These are phyloP conservation scores for Bombus confusus DNA, from an alignment of 1,140 invertebrate genomes.

Conservation along the genomic window DNA sequence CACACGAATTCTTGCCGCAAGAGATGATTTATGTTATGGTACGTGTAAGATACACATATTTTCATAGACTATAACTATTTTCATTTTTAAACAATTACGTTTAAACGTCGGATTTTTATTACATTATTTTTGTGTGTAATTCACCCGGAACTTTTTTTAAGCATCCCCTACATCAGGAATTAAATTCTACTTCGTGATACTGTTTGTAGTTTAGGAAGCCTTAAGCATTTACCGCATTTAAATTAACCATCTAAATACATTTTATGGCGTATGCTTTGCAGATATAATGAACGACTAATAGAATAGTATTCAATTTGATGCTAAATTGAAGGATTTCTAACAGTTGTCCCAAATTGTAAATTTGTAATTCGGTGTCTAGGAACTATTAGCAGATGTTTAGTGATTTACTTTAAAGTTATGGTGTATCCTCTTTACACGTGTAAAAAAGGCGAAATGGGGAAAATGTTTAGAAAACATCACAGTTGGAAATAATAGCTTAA, in stretches of 20 bases:
- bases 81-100: neutral
- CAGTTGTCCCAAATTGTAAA: too few relatives aligned
- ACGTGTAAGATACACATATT: conserved; percentile 10
- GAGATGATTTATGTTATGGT: conserved; percentile 14
- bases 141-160: neutral
- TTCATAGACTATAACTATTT: conserved; percentile 8
- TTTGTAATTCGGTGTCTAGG: too few relatives aligned
- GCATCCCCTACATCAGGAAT: neutral
- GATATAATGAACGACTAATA: neutral
- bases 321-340: too few relatives aligned
- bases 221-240: too few relatives aligned
- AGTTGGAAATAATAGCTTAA: too few relatives aligned
- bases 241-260: too few relatives aligned
- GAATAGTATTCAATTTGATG: too few relatives aligned
- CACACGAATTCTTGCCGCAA: conserved; percentile 19
- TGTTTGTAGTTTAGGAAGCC: neutral
- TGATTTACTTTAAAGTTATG: too few relatives aligned
- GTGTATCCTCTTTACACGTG: too few relatives aligned
- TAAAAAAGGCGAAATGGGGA: too few relatives aligned
- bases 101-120: neutral
- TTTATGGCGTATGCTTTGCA: neutral
- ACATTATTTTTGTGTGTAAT: neutral
- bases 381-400: too few relatives aligned
- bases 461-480: too few relatives aligned
- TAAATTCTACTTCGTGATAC: neutral